Percentiles rank a stretch among this genome's conserved stretches.
Conservation (phyloP, 2,113 vertebrate species). For the Alligator sinensis region DNA sequence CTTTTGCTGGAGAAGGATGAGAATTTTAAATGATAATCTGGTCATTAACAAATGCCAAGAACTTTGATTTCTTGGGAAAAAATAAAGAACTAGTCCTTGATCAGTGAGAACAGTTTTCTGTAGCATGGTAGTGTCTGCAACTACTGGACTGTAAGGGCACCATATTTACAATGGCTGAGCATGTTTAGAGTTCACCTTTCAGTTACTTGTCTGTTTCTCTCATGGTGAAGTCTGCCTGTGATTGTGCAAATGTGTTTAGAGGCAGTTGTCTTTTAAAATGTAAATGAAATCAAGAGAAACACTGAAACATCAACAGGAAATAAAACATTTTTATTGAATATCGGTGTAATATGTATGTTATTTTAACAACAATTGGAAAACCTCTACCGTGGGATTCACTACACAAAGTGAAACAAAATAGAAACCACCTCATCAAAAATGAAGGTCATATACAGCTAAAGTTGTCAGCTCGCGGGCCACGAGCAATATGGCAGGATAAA, state of each 20-base stretch:
- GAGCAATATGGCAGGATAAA: constrained; percentile 95
- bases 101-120: neutral
- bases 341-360: constrained; percentile 97
- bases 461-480: constrained; percentile 88
- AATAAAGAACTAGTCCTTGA: neutral
- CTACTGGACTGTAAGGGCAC: neutral
- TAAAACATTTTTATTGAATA: constrained; percentile 99
- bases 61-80: constrained; percentile 16
- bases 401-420: constrained; percentile 98
- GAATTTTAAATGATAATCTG: neutral
- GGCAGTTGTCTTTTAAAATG: neutral
- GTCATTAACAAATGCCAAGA: neutral
- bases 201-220: neutral
- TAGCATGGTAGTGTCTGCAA: neutral
- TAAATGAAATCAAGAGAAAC: constrained; percentile 63
- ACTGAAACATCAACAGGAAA: constrained; percentile 96
- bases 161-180: neutral
- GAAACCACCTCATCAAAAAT: constrained; percentile 98
- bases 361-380: constrained; percentile 99
- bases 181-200: neutral
- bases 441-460: constrained; percentile 97
- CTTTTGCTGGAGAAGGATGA: neutral
- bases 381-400: constrained; percentile 97
- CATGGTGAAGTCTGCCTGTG: neutral
- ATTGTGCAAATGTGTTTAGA: neutral